Evolutionary conservation across 2,797 vertebrate genomes (phyloP).

Genomic region (Etheostoma nigrum): DNA sequence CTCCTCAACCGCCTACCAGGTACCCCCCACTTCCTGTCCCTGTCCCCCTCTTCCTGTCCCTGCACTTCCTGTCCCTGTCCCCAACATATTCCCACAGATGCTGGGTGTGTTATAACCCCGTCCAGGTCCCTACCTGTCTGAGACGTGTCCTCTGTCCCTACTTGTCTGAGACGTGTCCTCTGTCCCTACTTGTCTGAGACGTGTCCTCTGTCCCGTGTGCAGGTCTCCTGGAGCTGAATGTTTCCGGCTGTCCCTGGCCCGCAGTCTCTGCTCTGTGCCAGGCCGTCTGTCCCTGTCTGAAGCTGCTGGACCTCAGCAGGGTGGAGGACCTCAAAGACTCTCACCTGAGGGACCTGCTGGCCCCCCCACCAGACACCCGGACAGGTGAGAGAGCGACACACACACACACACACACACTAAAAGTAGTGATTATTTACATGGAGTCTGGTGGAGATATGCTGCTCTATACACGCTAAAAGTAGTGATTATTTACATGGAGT

Average conservation of each 20-base stretch:
- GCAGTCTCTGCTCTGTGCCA: constrained; percentile 92
- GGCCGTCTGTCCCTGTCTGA: constrained; percentile 89
- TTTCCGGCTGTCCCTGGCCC: constrained; percentile 91
- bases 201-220: constrained; percentile 4
- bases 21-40: constrained; percentile 8
- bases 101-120: no score
- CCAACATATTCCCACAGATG: no score
- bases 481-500: no score
- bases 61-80: no score
- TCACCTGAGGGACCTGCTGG: constrained; percentile 91
- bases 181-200: background rate
- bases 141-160: no score
- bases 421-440: no score
- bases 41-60: background rate
- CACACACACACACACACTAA: no score
- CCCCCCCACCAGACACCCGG: constrained; percentile 87
- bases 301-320: constrained; percentile 90
- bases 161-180: no score
- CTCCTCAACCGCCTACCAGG: constrained; percentile 93
- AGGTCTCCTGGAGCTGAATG: constrained; percentile 91
- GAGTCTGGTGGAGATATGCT: no score
- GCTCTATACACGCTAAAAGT: no score
- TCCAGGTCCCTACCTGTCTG: no score
- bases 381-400: constrained; percentile 81
- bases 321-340: constrained; percentile 93